Base-by-base conservation (phyloP, 2,113 vertebrate genomes). In the Okapia johnstoni region DNA sequence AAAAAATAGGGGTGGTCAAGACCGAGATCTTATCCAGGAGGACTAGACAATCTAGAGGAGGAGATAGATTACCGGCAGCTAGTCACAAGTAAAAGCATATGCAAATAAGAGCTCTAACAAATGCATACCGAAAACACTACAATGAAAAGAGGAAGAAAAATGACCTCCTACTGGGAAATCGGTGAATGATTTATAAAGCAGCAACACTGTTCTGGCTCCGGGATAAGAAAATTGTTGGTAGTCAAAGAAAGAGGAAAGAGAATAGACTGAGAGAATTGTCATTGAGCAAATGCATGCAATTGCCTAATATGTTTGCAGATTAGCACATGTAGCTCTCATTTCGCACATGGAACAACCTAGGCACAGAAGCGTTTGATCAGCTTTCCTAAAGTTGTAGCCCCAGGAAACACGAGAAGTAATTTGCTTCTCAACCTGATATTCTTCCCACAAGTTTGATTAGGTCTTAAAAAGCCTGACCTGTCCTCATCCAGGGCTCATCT, bases 191-290 rank as follows among this genome's bases (percentile, higher is more conserved):
- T 95, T 73, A 93, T n/a, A 33, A 93, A 77, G 46, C 3, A 21
- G n/a, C 6, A 61, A 73, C 7, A 50, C 17, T 61, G 21, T 43
- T 85, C 66, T 40, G 10, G 8, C 5, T 91, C 70, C 2, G 61
- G 19, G 66, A 87, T 79, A 30, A 88, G 28, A 28, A 26, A 87
- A 76, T 48, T 43, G 26, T 0, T 92, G 55, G 52, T 76, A 25
- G 36, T 93, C 61, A 96, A n/a, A 87, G 85, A 81, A 91, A 96
- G 26, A 55, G 81, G 50, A 55, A 7, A 79, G 43, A 88, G 17
- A 66, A 92, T 0, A 94, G 21, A 40, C 36, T 2, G n/a, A 83
- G 85, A n/a, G 28, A 85, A 55, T 6, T 7, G 33, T 25, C 30
- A n/a, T 13, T 23, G 26, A 40, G 30, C 40, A 73, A 85, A 86